Evolutionary conservation across 2,888 invertebrate genomes (phyloP).

Genomic region (Trichopria drosophilae): DNA sequence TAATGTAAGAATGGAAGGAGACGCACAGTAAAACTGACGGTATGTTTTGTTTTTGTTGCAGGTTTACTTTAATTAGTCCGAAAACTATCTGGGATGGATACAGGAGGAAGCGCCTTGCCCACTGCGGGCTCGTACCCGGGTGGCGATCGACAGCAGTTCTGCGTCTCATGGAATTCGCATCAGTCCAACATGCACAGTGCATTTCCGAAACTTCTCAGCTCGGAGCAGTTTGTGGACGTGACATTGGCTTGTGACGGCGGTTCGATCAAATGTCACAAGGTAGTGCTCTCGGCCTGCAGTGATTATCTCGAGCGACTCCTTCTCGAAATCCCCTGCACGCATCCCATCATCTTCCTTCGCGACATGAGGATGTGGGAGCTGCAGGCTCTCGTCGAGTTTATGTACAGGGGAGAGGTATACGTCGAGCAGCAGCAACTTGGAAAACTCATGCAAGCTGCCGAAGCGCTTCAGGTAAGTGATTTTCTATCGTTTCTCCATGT

Average conservation of each 20-base stretch:
- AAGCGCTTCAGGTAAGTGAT: constrained; percentile 51
- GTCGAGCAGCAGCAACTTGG: constrained; percentile 55
- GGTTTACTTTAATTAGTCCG: too few species aligned
- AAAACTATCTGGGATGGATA: too few species aligned
- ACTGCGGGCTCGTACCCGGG: constrained; percentile 40
- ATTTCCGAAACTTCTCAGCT: constrained; percentile 74
- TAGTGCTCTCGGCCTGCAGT: constrained; percentile 82
- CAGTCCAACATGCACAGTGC: constrained; percentile 78
- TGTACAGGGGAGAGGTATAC: constrained; percentile 57
- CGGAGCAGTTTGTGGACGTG: constrained; percentile 84
- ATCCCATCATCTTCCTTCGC: constrained; percentile 80
- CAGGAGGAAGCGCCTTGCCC: constrained; percentile 12
- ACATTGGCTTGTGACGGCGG: constrained; percentile 85
- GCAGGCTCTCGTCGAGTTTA: constrained; percentile 55
- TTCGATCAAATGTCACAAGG: constrained; percentile 83
- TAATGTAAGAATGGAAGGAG: too few species aligned
- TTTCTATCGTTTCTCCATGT: not conserved
- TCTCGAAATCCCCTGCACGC: constrained; percentile 83
- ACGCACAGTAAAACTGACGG: too few species aligned
- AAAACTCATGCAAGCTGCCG: constrained; percentile 55
- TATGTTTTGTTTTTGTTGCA: too few species aligned
- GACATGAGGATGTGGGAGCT: constrained; percentile 67
- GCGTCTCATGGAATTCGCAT: constrained; percentile 82
- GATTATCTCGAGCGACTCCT: constrained; percentile 81
- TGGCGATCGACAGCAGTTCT: constrained; percentile 64